Conservation (phyloP, 2,113 vertebrate species). For the Paralichthys olivaceus region DNA sequence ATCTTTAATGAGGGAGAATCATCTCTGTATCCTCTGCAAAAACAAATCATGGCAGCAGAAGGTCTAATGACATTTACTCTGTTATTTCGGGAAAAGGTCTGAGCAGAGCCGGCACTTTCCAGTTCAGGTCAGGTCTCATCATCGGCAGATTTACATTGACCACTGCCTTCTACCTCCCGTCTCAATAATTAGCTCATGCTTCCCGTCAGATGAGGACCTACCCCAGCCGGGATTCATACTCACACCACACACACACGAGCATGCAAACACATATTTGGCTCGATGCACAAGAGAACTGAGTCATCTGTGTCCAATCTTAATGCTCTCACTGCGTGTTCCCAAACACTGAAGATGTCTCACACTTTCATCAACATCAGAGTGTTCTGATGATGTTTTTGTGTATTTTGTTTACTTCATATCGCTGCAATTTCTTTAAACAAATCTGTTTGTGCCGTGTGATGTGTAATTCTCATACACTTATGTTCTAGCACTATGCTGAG, state of each 20-base stretch:
- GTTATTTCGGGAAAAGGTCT: constrained; percentile 66
- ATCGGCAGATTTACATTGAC: constrained; percentile 59
- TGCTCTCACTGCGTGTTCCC: constrained; percentile 40
- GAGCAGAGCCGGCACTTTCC: constrained; percentile 46
- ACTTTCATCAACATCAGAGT: constrained; percentile 27
- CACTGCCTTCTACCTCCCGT: constrained; percentile 27
- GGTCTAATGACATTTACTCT: constrained; percentile 59
- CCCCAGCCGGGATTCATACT: constrained; percentile 24
- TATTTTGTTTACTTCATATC: constrained; percentile 6
- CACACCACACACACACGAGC: constrained; percentile 4
- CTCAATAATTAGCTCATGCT: constrained; percentile 46
- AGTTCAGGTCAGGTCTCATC: constrained; percentile 52
- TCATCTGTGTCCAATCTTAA: constrained; percentile 44
- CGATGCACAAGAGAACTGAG: constrained; percentile 25
- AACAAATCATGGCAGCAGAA: constrained; percentile 33
- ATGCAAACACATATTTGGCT: constrained; percentile 44
- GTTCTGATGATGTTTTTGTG: constrained; percentile 30
- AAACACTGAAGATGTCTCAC: constrained; percentile 23
- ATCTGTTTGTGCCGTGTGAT: background rate
- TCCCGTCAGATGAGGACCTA: constrained; percentile 18
- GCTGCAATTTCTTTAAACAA: constrained; percentile 22
- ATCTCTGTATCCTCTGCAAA: constrained; percentile 37
- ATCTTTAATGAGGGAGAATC: constrained; percentile 56
- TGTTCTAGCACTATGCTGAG: background rate
- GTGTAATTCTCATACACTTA: constrained; percentile 5